Conservation (phyloP, 2,888 invertebrate species). For the Idaea straminata region DNA sequence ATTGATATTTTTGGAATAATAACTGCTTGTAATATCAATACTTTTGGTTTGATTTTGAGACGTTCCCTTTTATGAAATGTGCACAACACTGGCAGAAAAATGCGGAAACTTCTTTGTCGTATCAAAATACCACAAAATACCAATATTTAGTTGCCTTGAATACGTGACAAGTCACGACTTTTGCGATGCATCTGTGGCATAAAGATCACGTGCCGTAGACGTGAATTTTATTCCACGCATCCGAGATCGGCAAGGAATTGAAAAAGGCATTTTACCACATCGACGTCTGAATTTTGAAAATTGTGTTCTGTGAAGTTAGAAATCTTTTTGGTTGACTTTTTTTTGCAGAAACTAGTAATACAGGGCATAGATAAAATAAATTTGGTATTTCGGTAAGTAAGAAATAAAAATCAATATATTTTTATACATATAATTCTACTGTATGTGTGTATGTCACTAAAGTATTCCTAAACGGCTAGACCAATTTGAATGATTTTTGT, state of each 20-base stretch:
- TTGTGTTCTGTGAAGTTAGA: background rate
- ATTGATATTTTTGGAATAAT: too few relatives aligned
- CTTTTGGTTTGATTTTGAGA: too few relatives aligned
- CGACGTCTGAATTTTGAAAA: slow-evolving; percentile 5
- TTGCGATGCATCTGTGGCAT: slow-evolving; percentile 40
- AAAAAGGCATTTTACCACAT: slow-evolving; percentile 45
- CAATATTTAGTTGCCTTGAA: slow-evolving; percentile 32
- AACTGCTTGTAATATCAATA: too few relatives aligned
- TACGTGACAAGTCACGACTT: slow-evolving; percentile 30
- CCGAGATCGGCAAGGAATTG: slow-evolving; percentile 43
- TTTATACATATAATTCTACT: too few relatives aligned
- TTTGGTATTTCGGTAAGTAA: too few relatives aligned
- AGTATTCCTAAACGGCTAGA: too few relatives aligned
- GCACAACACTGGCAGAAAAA: background rate
- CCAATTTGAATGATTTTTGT: too few relatives aligned
- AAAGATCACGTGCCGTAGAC: slow-evolving; percentile 46
- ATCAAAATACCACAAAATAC: slow-evolving; percentile 35
- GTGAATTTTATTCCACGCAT: slow-evolving; percentile 59
- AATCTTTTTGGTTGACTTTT: background rate
- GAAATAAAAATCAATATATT: too few relatives aligned
- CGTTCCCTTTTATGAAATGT: too few relatives aligned
- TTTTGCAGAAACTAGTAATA: background rate
- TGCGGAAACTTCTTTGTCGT: slow-evolving; percentile 18
- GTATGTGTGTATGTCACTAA: too few relatives aligned
- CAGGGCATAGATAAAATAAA: too few relatives aligned